Evolutionary conservation across 2,113 vertebrate genomes (phyloP).

Genomic region (Mustelus asterias): DNA sequence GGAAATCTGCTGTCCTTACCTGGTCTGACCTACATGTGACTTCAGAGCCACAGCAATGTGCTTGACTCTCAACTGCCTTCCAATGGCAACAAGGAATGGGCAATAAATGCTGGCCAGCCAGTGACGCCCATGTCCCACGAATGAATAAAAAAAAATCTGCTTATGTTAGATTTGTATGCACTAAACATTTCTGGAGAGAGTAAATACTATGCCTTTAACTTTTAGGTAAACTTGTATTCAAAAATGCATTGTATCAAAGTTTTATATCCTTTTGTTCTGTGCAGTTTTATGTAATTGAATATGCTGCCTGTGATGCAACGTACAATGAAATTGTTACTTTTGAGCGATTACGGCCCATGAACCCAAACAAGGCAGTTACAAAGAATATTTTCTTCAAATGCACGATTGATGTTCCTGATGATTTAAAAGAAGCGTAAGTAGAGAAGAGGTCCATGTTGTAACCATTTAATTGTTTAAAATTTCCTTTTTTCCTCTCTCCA

Average conservation of each 20-base stretch:
- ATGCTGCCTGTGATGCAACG: constrained; percentile 75
- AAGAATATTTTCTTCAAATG: constrained; percentile 76
- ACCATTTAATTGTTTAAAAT: constrained; percentile 2
- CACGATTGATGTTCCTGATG: constrained; percentile 70
- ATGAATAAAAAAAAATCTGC: no score
- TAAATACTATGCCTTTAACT: not conserved
- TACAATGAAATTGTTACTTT: constrained; percentile 77
- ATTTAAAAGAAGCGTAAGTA: constrained; percentile 74
- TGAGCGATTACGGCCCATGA: constrained; percentile 70
- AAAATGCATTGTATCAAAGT: not conserved
- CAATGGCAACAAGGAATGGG: no score
- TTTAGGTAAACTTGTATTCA: not conserved
- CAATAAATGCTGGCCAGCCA: no score
- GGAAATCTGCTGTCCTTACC: no score
- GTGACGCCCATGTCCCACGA: no score
- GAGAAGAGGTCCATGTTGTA: constrained; percentile 40
- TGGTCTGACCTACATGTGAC: no score
- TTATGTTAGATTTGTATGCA: not conserved
- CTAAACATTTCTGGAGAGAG: not conserved
- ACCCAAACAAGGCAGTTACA: constrained; percentile 71
- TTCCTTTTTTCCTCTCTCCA: not conserved
- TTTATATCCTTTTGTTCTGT: constrained; percentile 17
- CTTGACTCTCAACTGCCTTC: no score
- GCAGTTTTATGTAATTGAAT: constrained; percentile 75
- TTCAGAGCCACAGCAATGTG: no score